These are phyloP conservation scores for Ctenopoma multispine DNA, from an alignment of 2,797 vertebrate species.

Conservation along the genomic window DNA sequence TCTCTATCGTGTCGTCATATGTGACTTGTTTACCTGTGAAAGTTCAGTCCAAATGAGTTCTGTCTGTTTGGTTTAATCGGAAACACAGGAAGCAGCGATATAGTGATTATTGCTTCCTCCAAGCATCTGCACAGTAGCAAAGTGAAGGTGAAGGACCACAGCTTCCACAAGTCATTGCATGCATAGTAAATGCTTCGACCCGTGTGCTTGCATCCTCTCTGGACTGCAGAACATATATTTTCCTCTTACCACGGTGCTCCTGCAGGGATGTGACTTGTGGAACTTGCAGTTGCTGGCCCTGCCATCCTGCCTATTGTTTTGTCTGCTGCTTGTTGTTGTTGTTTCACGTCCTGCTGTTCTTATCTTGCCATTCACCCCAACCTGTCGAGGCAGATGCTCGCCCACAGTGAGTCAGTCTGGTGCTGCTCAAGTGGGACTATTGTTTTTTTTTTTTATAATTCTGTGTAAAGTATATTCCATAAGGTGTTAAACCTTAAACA, in stretches of 20 bases:
- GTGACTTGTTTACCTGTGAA: not conserved
- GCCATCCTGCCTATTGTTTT: too few species aligned
- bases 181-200: conserved; percentile 17
- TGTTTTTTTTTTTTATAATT: too few species aligned
- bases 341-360: too few species aligned
- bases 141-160: not conserved
- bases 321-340: too few species aligned
- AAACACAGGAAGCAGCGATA: not conserved
- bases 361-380: too few species aligned
- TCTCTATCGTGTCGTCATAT: not conserved
- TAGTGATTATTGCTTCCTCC: not conserved
- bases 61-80: not conserved
- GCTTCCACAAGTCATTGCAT: conserved; percentile 6
- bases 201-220: conserved; percentile 24
- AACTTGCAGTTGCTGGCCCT: too few species aligned
- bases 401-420: too few species aligned
- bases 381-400: too few species aligned
- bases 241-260: conserved; percentile 35
- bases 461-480: too few species aligned
- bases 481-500: too few species aligned
- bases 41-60: not conserved
- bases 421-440: too few species aligned
- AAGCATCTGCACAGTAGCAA: not conserved
- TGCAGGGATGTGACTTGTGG: conserved; percentile 36
- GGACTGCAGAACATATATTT: conserved; percentile 31